Evolutionary conservation across 2,888 invertebrate genomes (phyloP), one percentile per base, ranked within the genome.

Genomic region (Catocala nupta): DNA sequence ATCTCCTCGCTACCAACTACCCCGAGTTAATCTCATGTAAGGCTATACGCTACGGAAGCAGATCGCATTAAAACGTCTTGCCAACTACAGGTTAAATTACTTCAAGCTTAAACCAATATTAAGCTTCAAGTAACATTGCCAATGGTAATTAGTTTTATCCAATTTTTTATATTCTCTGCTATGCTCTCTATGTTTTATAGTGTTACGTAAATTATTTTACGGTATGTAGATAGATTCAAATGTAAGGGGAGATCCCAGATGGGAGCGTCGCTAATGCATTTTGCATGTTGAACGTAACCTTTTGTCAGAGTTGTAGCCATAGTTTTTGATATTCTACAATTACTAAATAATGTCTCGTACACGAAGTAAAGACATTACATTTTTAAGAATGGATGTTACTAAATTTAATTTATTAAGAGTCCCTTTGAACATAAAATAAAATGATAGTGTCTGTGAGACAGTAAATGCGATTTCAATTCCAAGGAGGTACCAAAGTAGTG

Each of bases 1-100:
- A 80, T 77, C 87, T 82, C 85, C 84, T 78, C 80, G 79, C 87
- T 82, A 82, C 84, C 87, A 84, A 88, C 89, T 88, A 88, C 90
- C 89, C 86, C 80, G 86, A 80, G 87, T 92, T 94, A 94, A 93
- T 93, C 91, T 92, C 92, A 89, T 91, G 92, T 93, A 90, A 91
- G 91, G 87, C 88, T 89, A 88, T 85, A 90, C 87, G 84, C 81
- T 75, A 78, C 81, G 83, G 84, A 86, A 90, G 85, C 85, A 89
- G 88, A 87, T 83, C 83, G 76, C 84, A 87, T 90, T 90, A 89
- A 87, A 85, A 85, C 81, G 81, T 86, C 84, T 86, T 81, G 82
- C 76, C 82, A 78, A 83, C 81, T 81, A 75, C 81, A 82, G 76
- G 78, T 84, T 81, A 81, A 83, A 84, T 82, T 81, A 82, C 80